Percentiles rank a stretch among this genome's conserved stretches.
These are phyloP conservation scores for Scolanthus callimorphus DNA, from an alignment of 92 coral and sea anemone species.

Conservation along the genomic window DNA sequence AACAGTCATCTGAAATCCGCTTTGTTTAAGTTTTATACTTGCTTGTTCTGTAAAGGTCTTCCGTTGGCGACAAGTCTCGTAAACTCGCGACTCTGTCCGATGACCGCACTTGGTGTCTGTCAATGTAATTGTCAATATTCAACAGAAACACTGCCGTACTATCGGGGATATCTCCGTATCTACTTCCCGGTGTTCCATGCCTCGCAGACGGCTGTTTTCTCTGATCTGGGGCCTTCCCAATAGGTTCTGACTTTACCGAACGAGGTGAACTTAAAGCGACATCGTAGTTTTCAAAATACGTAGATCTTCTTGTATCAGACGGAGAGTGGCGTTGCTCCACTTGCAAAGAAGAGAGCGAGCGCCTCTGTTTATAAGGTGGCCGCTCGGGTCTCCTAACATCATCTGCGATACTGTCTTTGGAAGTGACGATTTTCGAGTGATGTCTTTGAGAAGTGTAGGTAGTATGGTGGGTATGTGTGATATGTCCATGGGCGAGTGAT, in stretches of 20 bases:
- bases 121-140: constrained; percentile 83
- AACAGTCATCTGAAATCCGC: too few species aligned
- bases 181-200: not conserved
- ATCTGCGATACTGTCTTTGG: not conserved
- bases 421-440: not conserved
- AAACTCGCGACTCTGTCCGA: constrained; percentile 81
- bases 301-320: not conserved
- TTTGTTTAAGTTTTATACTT: too few species aligned
- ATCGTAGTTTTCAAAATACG: constrained; percentile 10
- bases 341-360: constrained; percentile 2
- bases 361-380: constrained; percentile 1
- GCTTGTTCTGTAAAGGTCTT: constrained; percentile 12
- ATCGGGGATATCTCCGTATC: constrained; percentile 7
- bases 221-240: not conserved
- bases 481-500: constrained; percentile 37
- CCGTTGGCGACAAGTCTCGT: constrained; percentile 94
- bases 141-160: constrained; percentile 56
- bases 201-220: not conserved
- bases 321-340: constrained; percentile 5
- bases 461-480: constrained; percentile 51
- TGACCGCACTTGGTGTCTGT: constrained; percentile 89
- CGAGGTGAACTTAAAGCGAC: constrained; percentile 35
- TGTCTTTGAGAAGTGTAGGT: constrained; percentile 45
- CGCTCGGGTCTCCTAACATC: not conserved
- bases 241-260: constrained; percentile 54